These are phyloP conservation scores for Matsumurasca onukii DNA, from an alignment of 1,140 invertebrate species.

Conservation along the genomic window DNA sequence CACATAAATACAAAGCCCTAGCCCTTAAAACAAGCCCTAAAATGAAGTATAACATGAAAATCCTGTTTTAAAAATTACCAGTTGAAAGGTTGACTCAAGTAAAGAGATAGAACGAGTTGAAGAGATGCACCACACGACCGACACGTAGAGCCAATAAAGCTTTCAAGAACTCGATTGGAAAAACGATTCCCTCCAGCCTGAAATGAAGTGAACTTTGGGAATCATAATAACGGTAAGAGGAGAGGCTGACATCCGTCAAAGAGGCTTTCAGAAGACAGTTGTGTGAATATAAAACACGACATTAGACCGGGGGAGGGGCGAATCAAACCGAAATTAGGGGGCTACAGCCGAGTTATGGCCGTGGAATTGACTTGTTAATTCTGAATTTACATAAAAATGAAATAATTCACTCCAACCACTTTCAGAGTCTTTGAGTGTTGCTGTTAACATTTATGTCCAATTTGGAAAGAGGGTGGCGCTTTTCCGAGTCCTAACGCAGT, in stretches of 20 bases:
- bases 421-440: constrained; percentile 22
- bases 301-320: background rate
- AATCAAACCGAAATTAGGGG: constrained; percentile 14
- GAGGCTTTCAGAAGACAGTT: background rate
- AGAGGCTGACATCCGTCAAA: constrained; percentile 16
- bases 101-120: no score
- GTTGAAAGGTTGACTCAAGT: no score
- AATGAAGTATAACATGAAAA: no score
- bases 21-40: no score
- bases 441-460: constrained; percentile 27
- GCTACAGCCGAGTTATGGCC: constrained; percentile 10
- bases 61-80: no score
- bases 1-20: no score
- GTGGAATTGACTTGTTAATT: constrained; percentile 25
- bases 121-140: no score
- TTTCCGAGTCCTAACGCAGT: constrained; percentile 7
- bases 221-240: no score
- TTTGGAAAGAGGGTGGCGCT: constrained; percentile 8
- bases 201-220: no score
- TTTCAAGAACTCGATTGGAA: no score
- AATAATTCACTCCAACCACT: constrained; percentile 25
- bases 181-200: no score
- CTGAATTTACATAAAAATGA: constrained; percentile 26
- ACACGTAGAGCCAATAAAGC: no score
- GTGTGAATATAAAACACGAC: constrained; percentile 26